phyloP scores from a whole-genome alignment of 2,113 vertebrate genomes.

The Toxotes chatareus region DNA sequence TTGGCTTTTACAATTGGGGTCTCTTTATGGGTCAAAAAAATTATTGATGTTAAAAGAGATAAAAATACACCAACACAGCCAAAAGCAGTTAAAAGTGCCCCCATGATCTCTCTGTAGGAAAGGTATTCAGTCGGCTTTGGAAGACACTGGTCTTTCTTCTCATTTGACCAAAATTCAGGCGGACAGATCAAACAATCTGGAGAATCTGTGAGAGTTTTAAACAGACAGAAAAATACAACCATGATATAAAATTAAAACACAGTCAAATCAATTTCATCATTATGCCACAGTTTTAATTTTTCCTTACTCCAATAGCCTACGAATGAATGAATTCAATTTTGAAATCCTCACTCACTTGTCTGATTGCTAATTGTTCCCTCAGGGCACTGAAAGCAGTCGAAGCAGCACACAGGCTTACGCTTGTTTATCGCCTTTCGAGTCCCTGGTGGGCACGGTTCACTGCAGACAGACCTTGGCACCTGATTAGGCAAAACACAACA shows the following conservation, averaged over 20 bases:
- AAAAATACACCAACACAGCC: conserved; percentile 65
- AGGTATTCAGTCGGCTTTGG: conserved; percentile 76
- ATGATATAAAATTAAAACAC: neutral
- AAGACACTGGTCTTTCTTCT: conserved; percentile 65
- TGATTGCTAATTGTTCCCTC: conserved; percentile 82
- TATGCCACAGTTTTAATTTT: neutral
- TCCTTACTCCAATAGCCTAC: neutral
- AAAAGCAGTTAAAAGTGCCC: conserved; percentile 66
- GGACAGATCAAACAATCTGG: conserved; percentile 65
- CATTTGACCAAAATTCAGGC: conserved; percentile 75
- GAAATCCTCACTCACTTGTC: conserved; percentile 65
- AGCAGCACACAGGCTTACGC: conserved; percentile 80
- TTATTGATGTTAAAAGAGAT: conserved; percentile 59
- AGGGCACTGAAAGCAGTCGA: conserved; percentile 80
- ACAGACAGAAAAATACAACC: neutral
- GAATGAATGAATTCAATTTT: neutral
- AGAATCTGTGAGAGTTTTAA: conserved; percentile 63
- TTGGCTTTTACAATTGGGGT: conserved; percentile 73
- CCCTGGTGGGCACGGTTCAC: conserved; percentile 76
- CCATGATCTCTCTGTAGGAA: conserved; percentile 75
- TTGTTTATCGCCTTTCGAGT: conserved; percentile 78
- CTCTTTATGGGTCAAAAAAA: conserved; percentile 73
- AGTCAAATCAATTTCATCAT: neutral
- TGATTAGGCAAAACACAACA: conserved; percentile 35
- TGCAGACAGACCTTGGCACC: conserved; percentile 79